Conservation (phyloP, 2,797 vertebrate species). For the Chaetodon trifasciatus region DNA sequence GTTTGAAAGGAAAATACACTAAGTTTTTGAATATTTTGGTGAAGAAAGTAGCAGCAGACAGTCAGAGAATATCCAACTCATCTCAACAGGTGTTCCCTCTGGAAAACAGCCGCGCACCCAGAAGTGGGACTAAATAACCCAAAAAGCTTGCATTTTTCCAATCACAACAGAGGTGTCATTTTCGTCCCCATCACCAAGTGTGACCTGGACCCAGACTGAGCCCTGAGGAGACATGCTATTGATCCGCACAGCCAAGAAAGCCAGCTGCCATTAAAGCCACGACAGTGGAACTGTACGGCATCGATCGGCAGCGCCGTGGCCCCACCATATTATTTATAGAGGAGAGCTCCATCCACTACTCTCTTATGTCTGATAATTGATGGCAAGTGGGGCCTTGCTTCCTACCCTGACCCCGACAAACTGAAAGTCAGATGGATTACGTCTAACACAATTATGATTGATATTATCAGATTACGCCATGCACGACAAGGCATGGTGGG, state of each 20-base stretch:
- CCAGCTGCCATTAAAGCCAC: conserved; percentile 89
- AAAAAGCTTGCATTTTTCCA: conserved; percentile 76
- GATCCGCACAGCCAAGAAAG: conserved; percentile 88
- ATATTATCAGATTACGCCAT: conserved; percentile 93
- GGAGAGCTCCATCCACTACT: conserved; percentile 88
- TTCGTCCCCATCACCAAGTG: conserved; percentile 70
- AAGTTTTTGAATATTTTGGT: neutral
- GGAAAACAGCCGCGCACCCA: conserved; percentile 24
- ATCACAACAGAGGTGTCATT: conserved; percentile 83
- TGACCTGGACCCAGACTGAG: conserved; percentile 81
- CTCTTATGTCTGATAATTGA: conserved; percentile 93
- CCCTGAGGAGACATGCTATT: conserved; percentile 87
- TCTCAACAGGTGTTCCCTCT: conserved; percentile 74
- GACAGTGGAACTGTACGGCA: conserved; percentile 93
- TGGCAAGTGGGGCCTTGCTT: conserved; percentile 92
- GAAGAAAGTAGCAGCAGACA: conserved; percentile 11
- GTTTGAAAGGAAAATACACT: neutral
- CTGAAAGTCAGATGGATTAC: conserved; percentile 93
- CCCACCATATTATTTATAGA: conserved; percentile 93
- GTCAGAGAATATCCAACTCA: conserved; percentile 14
- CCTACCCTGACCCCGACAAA: conserved; percentile 91
- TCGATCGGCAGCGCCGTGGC: conserved; percentile 87
- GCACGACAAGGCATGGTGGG: conserved; percentile 79
- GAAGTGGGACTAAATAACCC: conserved; percentile 71
- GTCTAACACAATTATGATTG: conserved; percentile 95